Base-by-base conservation (phyloP, 1,140 invertebrate genomes). In the Neotoxoptera formosana region DNA sequence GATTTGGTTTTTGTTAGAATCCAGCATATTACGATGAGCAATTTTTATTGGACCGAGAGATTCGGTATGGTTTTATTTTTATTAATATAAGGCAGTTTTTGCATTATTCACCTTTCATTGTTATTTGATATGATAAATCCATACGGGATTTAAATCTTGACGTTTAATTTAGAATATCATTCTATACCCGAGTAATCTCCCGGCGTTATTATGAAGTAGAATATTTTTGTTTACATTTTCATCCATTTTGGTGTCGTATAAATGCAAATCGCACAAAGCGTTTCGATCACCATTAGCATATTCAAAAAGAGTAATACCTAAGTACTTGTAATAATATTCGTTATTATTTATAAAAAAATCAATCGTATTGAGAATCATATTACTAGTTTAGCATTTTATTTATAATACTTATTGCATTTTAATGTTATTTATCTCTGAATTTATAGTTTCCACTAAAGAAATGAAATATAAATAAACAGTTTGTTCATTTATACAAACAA, bases 221-320 rank as follows among this genome's bases (percentile, higher is more conserved):
- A 51, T 48, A 48, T 51, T 88, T 51, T 88, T 87, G 30, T 87
- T 87, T 88, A 34, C 47, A 88, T 88, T 48, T 88, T 51, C 34
- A 88, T 88, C 86, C 34, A 51, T 88, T 51, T 48, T 21, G 47
- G 30, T 88, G 86, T 51, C 47, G 86, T 88, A 34, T 88, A 88
- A 51, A 88, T 88, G 86, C 86, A 88, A 51, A 88, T 51, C 47
- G 17, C 84, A n/a, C n/a, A 48, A 88, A 51, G 7, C 47, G n/a
- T 88, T 88, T 88, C 47, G 21, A 88, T 88, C 47, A 34, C n/a
- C 86, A 88, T 88, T 88, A 88, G 45, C 86, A 88, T 88, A 88
- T 88, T 88, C 25, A 45, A n/a, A 47, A 47, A 87, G 30, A n/a
- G 41, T n/a, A 87, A 48, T 87, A n/a, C 30, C 60, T 76, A 76